Evolutionary conservation across 2,113 vertebrate species (phyloP).

Genomic region (Ictalurus furcatus): DNA sequence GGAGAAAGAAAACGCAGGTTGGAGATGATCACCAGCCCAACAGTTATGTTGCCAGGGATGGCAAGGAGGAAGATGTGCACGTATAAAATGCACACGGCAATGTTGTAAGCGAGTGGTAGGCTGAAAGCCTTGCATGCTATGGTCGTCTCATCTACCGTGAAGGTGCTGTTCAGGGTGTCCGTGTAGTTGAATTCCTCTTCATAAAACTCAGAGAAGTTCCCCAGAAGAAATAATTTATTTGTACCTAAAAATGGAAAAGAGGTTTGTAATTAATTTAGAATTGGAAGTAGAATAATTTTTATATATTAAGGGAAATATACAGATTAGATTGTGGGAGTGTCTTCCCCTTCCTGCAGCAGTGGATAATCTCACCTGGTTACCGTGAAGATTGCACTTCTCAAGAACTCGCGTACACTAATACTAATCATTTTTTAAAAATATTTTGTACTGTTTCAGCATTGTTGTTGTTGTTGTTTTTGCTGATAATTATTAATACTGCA

Average conservation of each 20-base stretch:
- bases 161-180: constrained; percentile 45
- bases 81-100: constrained; percentile 59
- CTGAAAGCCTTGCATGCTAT: constrained; percentile 51
- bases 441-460: neutral
- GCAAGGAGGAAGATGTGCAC: constrained; percentile 69
- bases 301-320: too few species aligned
- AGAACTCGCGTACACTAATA: neutral
- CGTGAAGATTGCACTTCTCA: neutral
- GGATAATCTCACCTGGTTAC: neutral
- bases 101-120: neutral
- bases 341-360: neutral
- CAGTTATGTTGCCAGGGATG: constrained; percentile 71
- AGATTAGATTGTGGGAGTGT: neutral
- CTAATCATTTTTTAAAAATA: neutral
- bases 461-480: neutral
- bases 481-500: neutral
- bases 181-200: constrained; percentile 60
- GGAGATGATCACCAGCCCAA: constrained; percentile 67
- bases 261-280: neutral
- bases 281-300: neutral
- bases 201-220: constrained; percentile 54
- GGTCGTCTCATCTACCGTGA: constrained; percentile 42
- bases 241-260: constrained; percentile 52
- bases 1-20: constrained; percentile 58
- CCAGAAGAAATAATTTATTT: constrained; percentile 28